Base-by-base conservation (phyloP, 2,888 invertebrate species). In the Entomobrya multifasciata region DNA sequence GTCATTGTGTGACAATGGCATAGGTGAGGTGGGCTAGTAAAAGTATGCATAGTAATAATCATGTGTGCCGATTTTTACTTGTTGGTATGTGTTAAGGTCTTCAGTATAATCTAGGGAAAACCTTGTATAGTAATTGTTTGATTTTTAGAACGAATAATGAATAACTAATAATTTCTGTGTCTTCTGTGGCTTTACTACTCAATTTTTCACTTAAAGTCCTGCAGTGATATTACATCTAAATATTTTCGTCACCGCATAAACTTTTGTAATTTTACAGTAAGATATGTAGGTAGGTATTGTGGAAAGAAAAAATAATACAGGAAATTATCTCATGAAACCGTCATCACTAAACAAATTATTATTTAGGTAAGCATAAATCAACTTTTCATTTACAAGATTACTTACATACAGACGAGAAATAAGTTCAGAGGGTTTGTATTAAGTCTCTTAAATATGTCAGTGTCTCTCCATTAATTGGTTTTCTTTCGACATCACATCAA, bases 161-260 rank as follows among this genome's bases (percentile, higher is more conserved):
- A 25, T 49, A 30, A 41, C 27, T 17, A 62, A 62, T 62, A 62
- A 62, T 62, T 27, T 41, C 67, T 47, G 52, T 52, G 74, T 74
- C 74, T 74, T 74, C 74, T 49, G n/a, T 74, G 74, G 74, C 74
- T 74, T 74, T 74, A 74, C 74, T 47, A 49, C 47, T 74, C 74
- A 67, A 67, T 36, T 44, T 67, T 36, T 67, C 44, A 44, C 44
- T 20, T 67, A 15, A 17, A 44, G 44, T 44, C 0, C n/a, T 22
- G 36, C 36, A 22, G 67, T 22, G 67, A 41, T 67, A 44, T 44
- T 20, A 60, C 5, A 25, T 30, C 60, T 13, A 25, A 13, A 25
- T 60, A 60, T 15, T 15, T 60, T 60, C 30, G 27, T 27, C 36
- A 36, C 36, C 36, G 36, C 36, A 36, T 36, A 36, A 36, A 36